Evolutionary conservation across 2,797 vertebrate species (phyloP).

Genomic region (Gadopsis bispinosus): DNA sequence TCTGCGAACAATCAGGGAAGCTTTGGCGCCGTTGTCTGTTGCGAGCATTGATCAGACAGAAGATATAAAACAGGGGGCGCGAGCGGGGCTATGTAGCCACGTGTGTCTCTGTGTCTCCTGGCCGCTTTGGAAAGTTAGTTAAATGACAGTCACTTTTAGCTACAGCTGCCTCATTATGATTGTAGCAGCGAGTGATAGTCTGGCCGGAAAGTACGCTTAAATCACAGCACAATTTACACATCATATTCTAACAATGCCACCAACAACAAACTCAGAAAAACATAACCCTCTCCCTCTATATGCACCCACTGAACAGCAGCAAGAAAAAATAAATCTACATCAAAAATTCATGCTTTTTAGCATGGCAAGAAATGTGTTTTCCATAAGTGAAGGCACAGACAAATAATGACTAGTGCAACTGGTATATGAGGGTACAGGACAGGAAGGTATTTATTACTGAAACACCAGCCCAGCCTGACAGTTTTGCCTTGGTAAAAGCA

Average conservation of each 20-base stretch:
- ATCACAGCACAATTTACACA: constrained; percentile 23
- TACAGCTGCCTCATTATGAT: constrained; percentile 51
- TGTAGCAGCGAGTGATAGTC: constrained; percentile 29
- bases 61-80: constrained; percentile 49
- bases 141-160: constrained; percentile 43
- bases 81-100: constrained; percentile 11
- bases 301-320: constrained; percentile 14
- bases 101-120: constrained; percentile 5
- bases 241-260: constrained; percentile 11
- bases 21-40: constrained; percentile 62
- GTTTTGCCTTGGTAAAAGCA: constrained; percentile 48
- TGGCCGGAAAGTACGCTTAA: constrained; percentile 4
- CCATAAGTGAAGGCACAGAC: constrained; percentile 34
- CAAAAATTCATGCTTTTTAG: constrained; percentile 35
- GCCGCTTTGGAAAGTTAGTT: constrained; percentile 49
- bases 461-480: constrained; percentile 29
- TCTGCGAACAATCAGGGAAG: constrained; percentile 56
- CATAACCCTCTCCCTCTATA: background rate
- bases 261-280: constrained; percentile 33
- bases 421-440: constrained; percentile 21
- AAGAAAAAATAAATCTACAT: constrained; percentile 3
- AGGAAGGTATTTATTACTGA: constrained; percentile 51
- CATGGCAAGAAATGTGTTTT: constrained; percentile 39
- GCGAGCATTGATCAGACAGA: constrained; percentile 61
- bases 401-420: constrained; percentile 55